These are phyloP conservation scores for Dreissena polymorpha DNA, from an alignment of 1,140 invertebrate genomes.

Conservation along the genomic window DNA sequence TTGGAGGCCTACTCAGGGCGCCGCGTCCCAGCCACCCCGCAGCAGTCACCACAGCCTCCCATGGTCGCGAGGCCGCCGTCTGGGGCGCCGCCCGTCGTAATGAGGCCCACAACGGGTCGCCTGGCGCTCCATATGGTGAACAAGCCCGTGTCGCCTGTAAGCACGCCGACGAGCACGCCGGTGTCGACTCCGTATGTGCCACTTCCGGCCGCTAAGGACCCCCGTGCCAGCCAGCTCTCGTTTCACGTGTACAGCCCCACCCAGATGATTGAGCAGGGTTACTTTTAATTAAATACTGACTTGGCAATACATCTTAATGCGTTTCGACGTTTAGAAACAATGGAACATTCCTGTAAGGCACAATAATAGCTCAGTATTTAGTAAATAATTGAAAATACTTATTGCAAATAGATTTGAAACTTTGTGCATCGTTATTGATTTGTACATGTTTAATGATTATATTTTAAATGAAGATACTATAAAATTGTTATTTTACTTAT, in stretches of 20 bases:
- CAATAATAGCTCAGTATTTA: no score
- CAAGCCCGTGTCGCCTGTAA: not conserved
- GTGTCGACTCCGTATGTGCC: slow-evolving; percentile 40
- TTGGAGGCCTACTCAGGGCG: slow-evolving; percentile 45
- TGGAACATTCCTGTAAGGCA: no score
- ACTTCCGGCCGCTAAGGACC: slow-evolving; percentile 21
- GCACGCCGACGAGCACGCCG: slow-evolving; percentile 8
- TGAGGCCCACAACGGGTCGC: slow-evolving; percentile 41
- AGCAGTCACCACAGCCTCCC: not conserved
- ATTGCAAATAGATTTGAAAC: no score
- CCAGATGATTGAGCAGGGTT: not conserved
- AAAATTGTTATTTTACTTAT: no score
- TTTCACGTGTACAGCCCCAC: slow-evolving; percentile 45
- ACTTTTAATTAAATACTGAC: not conserved
- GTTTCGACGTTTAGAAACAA: no score
- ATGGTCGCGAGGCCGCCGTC: slow-evolving; percentile 10
- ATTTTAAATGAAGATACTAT: no score
- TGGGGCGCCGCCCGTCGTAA: slow-evolving; percentile 13
- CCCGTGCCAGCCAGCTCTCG: slow-evolving; percentile 35
- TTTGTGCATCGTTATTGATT: no score
- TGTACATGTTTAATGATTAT: no score
- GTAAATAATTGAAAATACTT: no score
- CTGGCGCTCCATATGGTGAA: not conserved
- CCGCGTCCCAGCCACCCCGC: slow-evolving; percentile 15
- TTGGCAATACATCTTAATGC: not conserved